phyloP scores from a whole-genome alignment of 37 sponge, comb jelly and placozoan species.

The Dysidea cf. avara region DNA sequence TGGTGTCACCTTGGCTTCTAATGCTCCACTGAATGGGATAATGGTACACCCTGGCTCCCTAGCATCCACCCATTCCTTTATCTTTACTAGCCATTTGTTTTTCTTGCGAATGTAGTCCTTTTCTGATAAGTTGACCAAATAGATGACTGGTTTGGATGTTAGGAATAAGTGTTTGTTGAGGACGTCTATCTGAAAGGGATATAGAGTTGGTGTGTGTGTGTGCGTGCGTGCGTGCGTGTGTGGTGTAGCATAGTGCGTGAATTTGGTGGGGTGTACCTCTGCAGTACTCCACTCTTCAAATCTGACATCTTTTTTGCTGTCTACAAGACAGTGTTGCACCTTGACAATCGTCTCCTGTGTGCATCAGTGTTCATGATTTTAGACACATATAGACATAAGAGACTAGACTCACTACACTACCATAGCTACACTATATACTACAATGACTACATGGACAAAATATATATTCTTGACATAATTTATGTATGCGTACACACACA shows the following conservation, averaged over 20 bases:
- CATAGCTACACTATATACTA: too few relatives aligned
- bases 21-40: slow-evolving; percentile 91
- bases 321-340: slow-evolving; percentile 34
- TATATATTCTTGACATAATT: too few relatives aligned
- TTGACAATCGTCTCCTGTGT: slow-evolving; percentile 59
- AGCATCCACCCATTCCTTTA: slow-evolving; percentile 90
- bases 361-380: background rate
- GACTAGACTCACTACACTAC: too few relatives aligned
- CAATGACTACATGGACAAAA: too few relatives aligned
- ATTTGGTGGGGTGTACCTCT: too few relatives aligned
- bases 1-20: slow-evolving; percentile 65
- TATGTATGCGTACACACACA: too few relatives aligned
- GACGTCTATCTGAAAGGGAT: slow-evolving; percentile 65
- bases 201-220: too few relatives aligned
- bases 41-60: slow-evolving; percentile 79
- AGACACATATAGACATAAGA: slow-evolving; percentile 3
- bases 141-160: slow-evolving; percentile 92
- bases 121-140: slow-evolving; percentile 93
- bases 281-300: slow-evolving; percentile 63
- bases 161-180: slow-evolving; percentile 95
- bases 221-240: too few relatives aligned
- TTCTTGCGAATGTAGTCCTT: slow-evolving; percentile 94
- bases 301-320: slow-evolving; percentile 71
- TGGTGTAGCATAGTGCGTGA: too few relatives aligned
- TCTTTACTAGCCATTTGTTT: slow-evolving; percentile 93